Conservation (phyloP, 2,888 invertebrate species). For the Heterodera filipjevi region DNA sequence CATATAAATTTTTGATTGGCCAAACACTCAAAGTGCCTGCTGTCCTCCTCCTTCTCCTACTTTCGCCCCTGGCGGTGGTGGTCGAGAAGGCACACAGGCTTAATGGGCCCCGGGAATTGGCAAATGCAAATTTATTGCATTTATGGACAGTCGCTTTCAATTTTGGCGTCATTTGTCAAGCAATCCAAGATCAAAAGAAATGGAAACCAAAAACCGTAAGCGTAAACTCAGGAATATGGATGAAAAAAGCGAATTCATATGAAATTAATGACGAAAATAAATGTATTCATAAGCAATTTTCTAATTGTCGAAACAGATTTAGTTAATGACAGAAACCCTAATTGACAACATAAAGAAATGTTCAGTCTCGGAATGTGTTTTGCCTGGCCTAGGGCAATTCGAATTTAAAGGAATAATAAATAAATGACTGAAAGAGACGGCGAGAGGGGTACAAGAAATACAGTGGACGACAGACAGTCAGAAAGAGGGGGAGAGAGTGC, state of each 20-base stretch:
- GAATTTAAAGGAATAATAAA: background rate
- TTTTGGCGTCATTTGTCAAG: background rate
- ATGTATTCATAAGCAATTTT: no score
- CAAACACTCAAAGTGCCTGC: constrained; percentile 1
- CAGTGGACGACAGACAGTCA: background rate
- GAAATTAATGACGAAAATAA: no score
- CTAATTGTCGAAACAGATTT: no score
- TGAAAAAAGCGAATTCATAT: no score
- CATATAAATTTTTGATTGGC: constrained; percentile 22
- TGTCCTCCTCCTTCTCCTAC: background rate
- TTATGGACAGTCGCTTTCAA: background rate
- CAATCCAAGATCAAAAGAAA: no score
- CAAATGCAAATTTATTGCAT: background rate
- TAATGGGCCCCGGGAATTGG: background rate
- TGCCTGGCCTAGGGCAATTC: background rate
- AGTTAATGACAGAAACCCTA: no score
- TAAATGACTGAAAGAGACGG: background rate
- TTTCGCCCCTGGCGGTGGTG: background rate
- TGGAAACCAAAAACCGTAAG: no score
- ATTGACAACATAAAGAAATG: no score
- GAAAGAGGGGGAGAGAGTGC: background rate
- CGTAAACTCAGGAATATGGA: no score
- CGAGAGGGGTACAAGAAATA: background rate
- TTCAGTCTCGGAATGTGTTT: no score
- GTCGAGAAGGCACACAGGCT: background rate